Evolutionary conservation across 2,888 invertebrate species (phyloP).

Genomic region (Drosophila recens): DNA sequence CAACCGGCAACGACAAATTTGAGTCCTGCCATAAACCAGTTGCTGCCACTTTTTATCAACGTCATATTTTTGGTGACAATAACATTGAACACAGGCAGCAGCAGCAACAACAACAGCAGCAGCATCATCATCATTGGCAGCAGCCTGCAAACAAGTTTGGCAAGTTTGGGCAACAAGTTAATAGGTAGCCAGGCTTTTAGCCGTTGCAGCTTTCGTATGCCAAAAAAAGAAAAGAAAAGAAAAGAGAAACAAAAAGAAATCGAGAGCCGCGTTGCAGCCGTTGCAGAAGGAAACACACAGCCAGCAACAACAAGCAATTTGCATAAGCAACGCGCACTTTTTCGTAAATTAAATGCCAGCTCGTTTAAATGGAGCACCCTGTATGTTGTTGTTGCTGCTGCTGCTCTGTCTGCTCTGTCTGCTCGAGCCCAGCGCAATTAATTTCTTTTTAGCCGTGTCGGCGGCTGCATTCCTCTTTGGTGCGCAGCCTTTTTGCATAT

Average conservation of each 20-base stretch:
- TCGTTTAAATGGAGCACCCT: constrained; percentile 79
- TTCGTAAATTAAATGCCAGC: constrained; percentile 80
- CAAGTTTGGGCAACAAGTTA: constrained; percentile 79
- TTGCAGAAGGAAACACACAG: constrained; percentile 34
- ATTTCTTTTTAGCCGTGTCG: constrained; percentile 81
- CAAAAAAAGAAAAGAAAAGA: constrained; percentile 46
- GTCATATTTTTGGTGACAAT: constrained; percentile 79
- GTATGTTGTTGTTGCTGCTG: constrained; percentile 52
- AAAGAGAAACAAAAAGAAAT: constrained; percentile 38
- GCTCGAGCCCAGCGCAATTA: constrained; percentile 78
- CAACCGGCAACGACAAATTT: constrained; percentile 66
- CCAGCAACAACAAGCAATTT: constrained; percentile 73
- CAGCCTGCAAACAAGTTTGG: constrained; percentile 77
- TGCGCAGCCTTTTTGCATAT: constrained; percentile 70
- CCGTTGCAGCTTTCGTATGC: constrained; percentile 71
- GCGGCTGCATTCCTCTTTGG: constrained; percentile 76
- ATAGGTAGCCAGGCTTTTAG: constrained; percentile 52
- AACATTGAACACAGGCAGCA: constrained; percentile 72
- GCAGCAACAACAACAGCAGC: constrained; percentile 41
- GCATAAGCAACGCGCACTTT: constrained; percentile 82
- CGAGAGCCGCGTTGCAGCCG: constrained; percentile 49
- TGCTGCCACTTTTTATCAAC: constrained; percentile 66
- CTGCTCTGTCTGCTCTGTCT: constrained; percentile 42
- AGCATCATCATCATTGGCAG: constrained; percentile 19
- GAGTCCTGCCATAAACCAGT: constrained; percentile 80